Evolutionary conservation across 1,140 invertebrate genomes (phyloP).

Genomic region (Metopolophium dirhodum): DNA sequence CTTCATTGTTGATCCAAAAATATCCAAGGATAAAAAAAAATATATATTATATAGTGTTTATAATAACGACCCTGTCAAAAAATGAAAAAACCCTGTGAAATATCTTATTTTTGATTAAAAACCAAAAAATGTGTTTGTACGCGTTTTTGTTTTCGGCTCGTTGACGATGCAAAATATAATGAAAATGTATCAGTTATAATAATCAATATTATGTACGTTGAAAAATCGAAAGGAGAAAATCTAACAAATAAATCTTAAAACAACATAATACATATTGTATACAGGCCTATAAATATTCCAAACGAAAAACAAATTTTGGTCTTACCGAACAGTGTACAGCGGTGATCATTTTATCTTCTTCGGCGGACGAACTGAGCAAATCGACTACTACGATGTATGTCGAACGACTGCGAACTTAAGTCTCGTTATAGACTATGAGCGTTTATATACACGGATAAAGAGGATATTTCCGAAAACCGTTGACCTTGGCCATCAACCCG

Average conservation of each 20-base stretch:
- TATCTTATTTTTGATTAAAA: neutral
- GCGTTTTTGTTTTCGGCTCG: neutral
- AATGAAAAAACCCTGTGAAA: neutral
- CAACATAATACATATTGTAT: neutral
- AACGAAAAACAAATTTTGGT: neutral
- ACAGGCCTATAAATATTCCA: neutral
- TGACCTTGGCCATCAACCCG: constrained; percentile 34
- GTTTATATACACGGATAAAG: neutral
- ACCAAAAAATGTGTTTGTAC: neutral
- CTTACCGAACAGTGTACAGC: neutral
- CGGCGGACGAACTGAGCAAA: neutral
- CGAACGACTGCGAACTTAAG: neutral
- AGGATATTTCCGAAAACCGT: neutral
- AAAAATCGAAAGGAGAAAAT: neutral
- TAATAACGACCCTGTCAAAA: neutral
- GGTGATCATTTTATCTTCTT: neutral
- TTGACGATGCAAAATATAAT: neutral
- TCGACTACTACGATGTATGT: neutral
- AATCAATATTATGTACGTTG: neutral
- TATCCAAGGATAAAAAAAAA: neutral
- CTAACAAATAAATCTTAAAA: neutral
- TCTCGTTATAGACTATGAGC: too few species aligned
- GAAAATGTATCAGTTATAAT: neutral
- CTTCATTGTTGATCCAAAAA: neutral
- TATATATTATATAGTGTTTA: neutral